Base-by-base conservation (phyloP, 2,797 vertebrate species). In the Rhodeus uyekii region DNA sequence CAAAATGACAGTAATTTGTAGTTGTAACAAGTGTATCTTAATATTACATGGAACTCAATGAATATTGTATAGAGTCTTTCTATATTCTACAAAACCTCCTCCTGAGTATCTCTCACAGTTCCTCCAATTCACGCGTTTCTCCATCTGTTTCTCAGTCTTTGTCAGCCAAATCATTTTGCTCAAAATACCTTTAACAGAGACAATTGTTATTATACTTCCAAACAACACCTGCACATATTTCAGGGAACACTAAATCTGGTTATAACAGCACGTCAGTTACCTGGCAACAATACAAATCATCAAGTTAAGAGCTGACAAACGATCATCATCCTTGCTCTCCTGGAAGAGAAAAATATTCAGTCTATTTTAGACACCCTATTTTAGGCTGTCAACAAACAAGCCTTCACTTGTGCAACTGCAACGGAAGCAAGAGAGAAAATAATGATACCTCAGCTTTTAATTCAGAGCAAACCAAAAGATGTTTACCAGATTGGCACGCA, bases 261-360 rank as follows among this genome's bases (percentile, higher is more conserved):
- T 14, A 46, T 5, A 55, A 39, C 13, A 73, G 2, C 12, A 34
- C 18, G 34, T 63, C 38, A 55, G 18, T 78, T 95, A 97, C 98
- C 98, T 97, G 90, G 97, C 97, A 93, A 98, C 98, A 86, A 99
- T 95, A 90, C 98, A 99, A 91, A 99, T 98, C 76, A 99, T 93
- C 87, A 99, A 91, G 89, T 98, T 99, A 86, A 99, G 94, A 79
- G 97, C 96, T 79, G 97, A 96, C 80, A 98, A 92, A 18, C 93
- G 93, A 78, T 97, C 96, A 71, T 98, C 97, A 34, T 97, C 96
- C 89, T 92, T 95, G 90, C 87, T 96, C 78, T 95, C 95, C 98
- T 99, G 90, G 86, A 19, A 71, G 71, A 63, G 50, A 44, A 63
- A 73, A 48, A 75, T 19, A 48, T 2, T 8, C n/a, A 3, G 34